phyloP scores from a whole-genome alignment of 2,113 vertebrate species.

The Corvus hawaiiensis region DNA sequence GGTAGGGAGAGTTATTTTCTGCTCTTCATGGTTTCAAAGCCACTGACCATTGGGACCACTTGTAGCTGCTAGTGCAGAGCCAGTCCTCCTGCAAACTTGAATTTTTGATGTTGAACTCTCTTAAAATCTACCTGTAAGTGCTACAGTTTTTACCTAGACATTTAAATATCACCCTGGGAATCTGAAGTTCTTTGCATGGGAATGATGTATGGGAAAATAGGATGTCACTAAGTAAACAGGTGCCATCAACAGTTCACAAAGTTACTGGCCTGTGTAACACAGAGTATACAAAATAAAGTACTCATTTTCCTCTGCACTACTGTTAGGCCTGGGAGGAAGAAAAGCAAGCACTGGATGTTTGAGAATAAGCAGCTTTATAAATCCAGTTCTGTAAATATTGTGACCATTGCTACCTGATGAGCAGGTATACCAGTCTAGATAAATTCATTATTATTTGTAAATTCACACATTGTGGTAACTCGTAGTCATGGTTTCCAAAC shows the following conservation, averaged over 20 bases:
- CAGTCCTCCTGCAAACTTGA: background rate
- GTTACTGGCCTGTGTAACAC: background rate
- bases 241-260: background rate
- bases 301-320: background rate
- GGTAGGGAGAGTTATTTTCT: background rate
- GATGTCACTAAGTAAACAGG: background rate
- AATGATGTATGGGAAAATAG: background rate
- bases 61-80: background rate
- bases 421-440: background rate
- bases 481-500: background rate
- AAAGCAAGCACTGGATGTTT: background rate
- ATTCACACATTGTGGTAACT: background rate
- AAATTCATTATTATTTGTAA: background rate
- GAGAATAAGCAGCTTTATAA: background rate
- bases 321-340: background rate
- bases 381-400: background rate
- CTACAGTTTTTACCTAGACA: background rate
- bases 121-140: background rate
- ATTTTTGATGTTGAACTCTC: background rate
- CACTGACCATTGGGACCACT: background rate
- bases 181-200: background rate
- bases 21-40: background rate
- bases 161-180: background rate
- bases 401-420: background rate
- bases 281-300: background rate